phyloP scores from a whole-genome alignment of 2,113 vertebrate species.

The Pitta sordida region DNA sequence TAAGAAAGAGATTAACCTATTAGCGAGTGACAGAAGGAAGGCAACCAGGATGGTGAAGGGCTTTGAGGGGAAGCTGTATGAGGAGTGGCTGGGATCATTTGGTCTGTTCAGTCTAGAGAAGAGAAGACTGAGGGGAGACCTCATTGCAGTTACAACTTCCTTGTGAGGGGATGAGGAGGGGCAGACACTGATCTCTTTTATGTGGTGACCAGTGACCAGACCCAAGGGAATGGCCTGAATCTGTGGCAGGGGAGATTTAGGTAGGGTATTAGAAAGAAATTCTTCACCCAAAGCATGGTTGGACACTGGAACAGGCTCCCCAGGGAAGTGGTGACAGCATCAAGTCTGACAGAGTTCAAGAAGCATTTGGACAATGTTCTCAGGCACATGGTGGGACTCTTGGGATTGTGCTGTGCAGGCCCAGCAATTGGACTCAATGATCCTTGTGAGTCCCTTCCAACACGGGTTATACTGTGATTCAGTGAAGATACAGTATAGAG shows the following conservation, averaged over 20 bases:
- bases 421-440: background rate
- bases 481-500: background rate
- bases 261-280: background rate
- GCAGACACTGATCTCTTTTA: no score
- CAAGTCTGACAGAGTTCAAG: background rate
- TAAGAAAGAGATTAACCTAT: background rate
- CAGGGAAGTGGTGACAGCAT: background rate
- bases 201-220: no score
- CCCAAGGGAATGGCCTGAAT: background rate
- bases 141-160: background rate
- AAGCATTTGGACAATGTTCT: background rate
- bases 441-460: background rate
- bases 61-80: background rate
- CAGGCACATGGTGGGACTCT: background rate
- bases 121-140: background rate
- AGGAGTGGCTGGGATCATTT: background rate
- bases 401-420: background rate
- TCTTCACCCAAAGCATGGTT: background rate
- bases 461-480: background rate
- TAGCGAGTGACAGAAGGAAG: background rate
- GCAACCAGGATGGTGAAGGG: background rate
- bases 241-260: background rate
- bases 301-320: background rate
- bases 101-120: background rate
- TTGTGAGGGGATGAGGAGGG: background rate